These are phyloP conservation scores for Mantis religiosa DNA, from an alignment of 2,888 invertebrate species.

Conservation along the genomic window DNA sequence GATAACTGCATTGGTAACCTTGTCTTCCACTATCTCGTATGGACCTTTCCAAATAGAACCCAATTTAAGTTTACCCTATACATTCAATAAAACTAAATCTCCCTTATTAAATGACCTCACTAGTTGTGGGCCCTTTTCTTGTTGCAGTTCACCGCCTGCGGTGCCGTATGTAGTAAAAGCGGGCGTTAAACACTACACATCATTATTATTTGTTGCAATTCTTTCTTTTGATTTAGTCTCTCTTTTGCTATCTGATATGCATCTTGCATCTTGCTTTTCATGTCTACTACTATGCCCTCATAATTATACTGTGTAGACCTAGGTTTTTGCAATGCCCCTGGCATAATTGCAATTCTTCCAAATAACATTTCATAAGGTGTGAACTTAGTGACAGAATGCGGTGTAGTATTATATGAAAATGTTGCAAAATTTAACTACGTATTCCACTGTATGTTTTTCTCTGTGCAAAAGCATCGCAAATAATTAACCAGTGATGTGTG, in stretches of 20 bases:
- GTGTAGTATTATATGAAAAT: slow-evolving; percentile 3
- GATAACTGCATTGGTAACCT: neutral
- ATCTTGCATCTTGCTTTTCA: neutral
- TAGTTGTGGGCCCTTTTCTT: too few relatives aligned
- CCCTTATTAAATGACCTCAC: too few relatives aligned
- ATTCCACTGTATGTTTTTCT: neutral
- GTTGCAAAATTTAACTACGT: neutral
- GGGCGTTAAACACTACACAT: neutral
- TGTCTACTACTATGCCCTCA: neutral
- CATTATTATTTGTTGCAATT: too few relatives aligned
- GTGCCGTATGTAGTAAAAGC: too few relatives aligned
- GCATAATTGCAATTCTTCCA: neutral
- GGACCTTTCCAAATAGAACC: neutral
- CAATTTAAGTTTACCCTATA: neutral
- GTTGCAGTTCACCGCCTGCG: too few relatives aligned
- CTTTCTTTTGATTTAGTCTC: neutral
- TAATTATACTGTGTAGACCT: neutral
- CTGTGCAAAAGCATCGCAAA: neutral
- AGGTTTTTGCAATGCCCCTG: neutral
- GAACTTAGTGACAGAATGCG: neutral
- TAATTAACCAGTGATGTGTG: neutral
- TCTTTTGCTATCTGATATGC: neutral
- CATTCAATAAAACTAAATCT: neutral
- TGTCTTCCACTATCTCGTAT: neutral
- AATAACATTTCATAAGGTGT: neutral